A percentile compares a stretch with the other conserved stretches of the same genome.
These are phyloP conservation scores for Columba guinea DNA, from an alignment of 2,797 vertebrate genomes.

Conservation along the genomic window DNA sequence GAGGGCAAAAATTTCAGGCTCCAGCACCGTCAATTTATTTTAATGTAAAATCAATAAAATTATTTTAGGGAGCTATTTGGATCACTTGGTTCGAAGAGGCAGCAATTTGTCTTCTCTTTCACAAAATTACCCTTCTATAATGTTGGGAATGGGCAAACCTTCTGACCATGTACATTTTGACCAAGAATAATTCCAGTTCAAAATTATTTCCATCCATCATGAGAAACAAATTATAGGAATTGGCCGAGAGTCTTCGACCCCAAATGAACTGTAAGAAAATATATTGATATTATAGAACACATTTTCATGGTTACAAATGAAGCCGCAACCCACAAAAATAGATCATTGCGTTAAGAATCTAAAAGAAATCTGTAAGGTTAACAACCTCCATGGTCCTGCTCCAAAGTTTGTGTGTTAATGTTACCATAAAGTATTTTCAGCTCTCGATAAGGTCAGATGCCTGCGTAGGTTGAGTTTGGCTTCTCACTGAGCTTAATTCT, in stretches of 20 bases:
- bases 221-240: neutral
- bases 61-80: slow-evolving; percentile 42
- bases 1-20: neutral
- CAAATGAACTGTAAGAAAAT: slow-evolving; percentile 7
- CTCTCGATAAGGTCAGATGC: neutral
- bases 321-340: neutral
- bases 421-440: neutral
- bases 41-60: slow-evolving; percentile 44
- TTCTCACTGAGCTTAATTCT: neutral
- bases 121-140: slow-evolving; percentile 4
- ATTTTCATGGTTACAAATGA: slow-evolving; percentile 13
- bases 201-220: slow-evolving; percentile 27
- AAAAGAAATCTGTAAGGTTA: neutral
- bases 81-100: slow-evolving; percentile 17
- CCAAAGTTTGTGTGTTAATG: neutral
- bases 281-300: neutral
- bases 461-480: neutral
- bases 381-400: neutral
- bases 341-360: neutral
- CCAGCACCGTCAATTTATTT: neutral
- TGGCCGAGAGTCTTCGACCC: neutral
- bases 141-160: neutral
- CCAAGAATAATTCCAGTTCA: slow-evolving; percentile 17
- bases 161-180: neutral
- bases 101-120: slow-evolving; percentile 29